Evolutionary conservation across 2,888 invertebrate species (phyloP).

Genomic region (Hedychridium roseum): DNA sequence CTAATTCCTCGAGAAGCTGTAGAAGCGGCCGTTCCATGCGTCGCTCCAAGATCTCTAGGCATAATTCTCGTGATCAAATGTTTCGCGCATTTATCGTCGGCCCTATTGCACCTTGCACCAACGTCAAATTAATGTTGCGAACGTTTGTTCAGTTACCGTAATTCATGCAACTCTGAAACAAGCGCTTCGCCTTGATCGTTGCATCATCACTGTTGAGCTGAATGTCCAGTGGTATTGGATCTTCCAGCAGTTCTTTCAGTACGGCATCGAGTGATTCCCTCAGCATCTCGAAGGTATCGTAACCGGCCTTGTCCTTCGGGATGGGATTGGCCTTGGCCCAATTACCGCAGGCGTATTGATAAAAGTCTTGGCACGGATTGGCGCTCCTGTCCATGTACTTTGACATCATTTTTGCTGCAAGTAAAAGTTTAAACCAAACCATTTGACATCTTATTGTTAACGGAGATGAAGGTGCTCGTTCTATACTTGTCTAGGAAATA

Average conservation of each 20-base stretch:
- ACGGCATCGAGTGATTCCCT: constrained; percentile 80
- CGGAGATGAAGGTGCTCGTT: background rate
- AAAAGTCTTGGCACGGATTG: constrained; percentile 85
- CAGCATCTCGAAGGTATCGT: constrained; percentile 90
- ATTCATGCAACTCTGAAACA: constrained; percentile 90
- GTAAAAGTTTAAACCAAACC: too few species aligned
- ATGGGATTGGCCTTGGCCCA: constrained; percentile 87
- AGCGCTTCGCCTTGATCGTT: constrained; percentile 79
- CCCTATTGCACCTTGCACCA: too few species aligned
- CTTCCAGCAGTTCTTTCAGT: constrained; percentile 73
- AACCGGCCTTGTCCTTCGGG: constrained; percentile 87
- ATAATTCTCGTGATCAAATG: constrained; percentile 26
- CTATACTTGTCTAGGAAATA: constrained; percentile 14
- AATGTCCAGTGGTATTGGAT: constrained; percentile 53
- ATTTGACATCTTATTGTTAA: too few species aligned
- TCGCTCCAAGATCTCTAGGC: constrained; percentile 71
- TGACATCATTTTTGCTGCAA: constrained; percentile 74
- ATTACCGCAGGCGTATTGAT: constrained; percentile 86
- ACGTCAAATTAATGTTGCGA: too few species aligned
- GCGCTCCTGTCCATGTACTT: constrained; percentile 77
- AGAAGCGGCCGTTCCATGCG: constrained; percentile 78
- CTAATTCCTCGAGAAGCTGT: constrained; percentile 74
- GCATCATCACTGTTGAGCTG: constrained; percentile 68
- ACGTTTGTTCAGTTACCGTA: constrained; percentile 61
- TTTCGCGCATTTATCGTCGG: too few species aligned